Percentiles rank a stretch among this genome's conserved stretches.
These are phyloP conservation scores for Pagrus major DNA, from an alignment of 2,113 vertebrate species.

Conservation along the genomic window DNA sequence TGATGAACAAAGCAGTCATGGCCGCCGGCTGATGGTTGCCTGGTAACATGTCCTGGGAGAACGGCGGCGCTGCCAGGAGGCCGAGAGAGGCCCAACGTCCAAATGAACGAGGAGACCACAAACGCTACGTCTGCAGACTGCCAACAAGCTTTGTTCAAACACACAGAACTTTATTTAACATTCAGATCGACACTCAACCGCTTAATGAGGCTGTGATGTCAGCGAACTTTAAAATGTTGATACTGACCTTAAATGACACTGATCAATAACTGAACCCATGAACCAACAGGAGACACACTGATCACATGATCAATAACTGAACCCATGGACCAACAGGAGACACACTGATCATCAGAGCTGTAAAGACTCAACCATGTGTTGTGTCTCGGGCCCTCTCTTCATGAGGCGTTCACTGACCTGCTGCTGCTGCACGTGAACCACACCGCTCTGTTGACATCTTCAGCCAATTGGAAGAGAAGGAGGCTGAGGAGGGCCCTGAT, in stretches of 20 bases:
- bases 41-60: conserved; percentile 20
- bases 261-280: too few species aligned
- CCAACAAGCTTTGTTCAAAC: conserved; percentile 46
- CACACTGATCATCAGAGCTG: too few species aligned
- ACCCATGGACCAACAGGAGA: too few species aligned
- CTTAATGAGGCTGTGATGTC: conserved; percentile 22
- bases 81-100: neutral
- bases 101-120: conserved; percentile 28
- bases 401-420: conserved; percentile 42
- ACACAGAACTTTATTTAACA: conserved; percentile 59
- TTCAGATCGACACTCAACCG: conserved; percentile 12
- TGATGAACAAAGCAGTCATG: conserved; percentile 28
- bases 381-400: conserved; percentile 6
- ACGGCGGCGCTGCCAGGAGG: neutral
- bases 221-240: neutral
- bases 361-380: neutral
- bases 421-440: conserved; percentile 23
- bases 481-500: conserved; percentile 44
- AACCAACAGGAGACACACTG: too few species aligned
- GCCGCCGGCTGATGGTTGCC: conserved; percentile 30
- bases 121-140: conserved; percentile 19
- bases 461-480: conserved; percentile 32
- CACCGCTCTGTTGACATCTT: conserved; percentile 4
- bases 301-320: too few species aligned
- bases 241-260: too few species aligned